These are phyloP conservation scores for Etheostoma perlongum DNA, from an alignment of 2,797 vertebrate genomes.

Conservation along the genomic window DNA sequence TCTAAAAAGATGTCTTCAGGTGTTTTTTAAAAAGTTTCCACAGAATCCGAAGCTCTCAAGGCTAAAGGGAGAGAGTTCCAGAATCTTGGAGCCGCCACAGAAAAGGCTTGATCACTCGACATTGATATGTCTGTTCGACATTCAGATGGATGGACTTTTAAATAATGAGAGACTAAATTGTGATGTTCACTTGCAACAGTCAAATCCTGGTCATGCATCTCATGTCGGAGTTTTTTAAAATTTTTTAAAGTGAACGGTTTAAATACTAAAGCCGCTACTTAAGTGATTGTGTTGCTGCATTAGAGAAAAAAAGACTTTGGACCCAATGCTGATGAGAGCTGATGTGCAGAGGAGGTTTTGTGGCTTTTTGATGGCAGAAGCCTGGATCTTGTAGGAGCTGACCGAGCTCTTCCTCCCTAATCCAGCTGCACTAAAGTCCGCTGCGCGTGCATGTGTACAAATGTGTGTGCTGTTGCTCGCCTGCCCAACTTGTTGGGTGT, in stretches of 20 bases:
- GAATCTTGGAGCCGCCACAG: too few relatives aligned
- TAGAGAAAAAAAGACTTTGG: conserved; percentile 12
- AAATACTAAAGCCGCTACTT: conserved; percentile 41
- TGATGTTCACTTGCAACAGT: neutral
- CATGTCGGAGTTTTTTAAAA: neutral
- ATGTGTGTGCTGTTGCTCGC: neutral
- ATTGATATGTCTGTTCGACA: too few relatives aligned
- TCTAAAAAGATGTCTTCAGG: too few relatives aligned
- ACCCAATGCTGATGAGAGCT: conserved; percentile 27
- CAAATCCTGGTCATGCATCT: conserved; percentile 7
- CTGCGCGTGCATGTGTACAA: neutral
- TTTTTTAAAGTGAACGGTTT: conserved; percentile 9
- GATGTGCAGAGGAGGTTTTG: conserved; percentile 47
- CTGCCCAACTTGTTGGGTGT: conserved; percentile 62
- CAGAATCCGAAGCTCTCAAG: too few relatives aligned
- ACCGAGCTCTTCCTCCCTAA: conserved; percentile 62
- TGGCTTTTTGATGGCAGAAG: conserved; percentile 64
- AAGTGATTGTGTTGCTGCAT: conserved; percentile 33
- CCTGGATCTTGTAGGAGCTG: conserved; percentile 60
- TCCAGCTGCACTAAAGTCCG: conserved; percentile 43
- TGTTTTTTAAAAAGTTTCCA: too few relatives aligned
- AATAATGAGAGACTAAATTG: neutral
- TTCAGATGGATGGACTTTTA: neutral
- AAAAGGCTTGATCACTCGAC: too few relatives aligned
- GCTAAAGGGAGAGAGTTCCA: too few relatives aligned